Percentiles rank a stretch among this genome's conserved stretches.
Evolutionary conservation across 2,797 vertebrate species (phyloP).

Genomic region (Chelonia mydas): DNA sequence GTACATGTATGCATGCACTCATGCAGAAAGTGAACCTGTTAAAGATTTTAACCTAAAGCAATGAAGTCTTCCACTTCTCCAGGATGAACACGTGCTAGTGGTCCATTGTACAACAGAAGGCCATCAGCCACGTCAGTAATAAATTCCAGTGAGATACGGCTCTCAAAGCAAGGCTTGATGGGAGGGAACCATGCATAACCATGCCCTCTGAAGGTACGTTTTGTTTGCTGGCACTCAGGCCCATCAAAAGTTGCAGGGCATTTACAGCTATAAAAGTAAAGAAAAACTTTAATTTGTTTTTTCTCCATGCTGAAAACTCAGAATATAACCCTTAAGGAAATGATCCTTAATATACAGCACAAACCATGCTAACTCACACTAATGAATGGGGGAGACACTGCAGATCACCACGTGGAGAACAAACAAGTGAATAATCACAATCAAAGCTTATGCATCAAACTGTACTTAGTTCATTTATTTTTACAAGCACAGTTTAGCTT

Average conservation of each 20-base stretch:
- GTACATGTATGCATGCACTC: not conserved
- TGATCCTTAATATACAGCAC: not conserved
- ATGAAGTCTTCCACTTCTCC: conserved; percentile 86
- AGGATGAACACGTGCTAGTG: conserved; percentile 74
- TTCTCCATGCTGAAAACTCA: not conserved
- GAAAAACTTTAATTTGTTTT: not conserved
- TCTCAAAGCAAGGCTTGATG: conserved; percentile 88
- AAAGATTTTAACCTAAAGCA: conserved; percentile 84
- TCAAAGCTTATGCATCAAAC: not conserved
- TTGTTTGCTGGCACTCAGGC: conserved; percentile 92
- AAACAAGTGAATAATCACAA: not conserved
- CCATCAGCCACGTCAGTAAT: conserved; percentile 86
- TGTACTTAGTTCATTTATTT: not conserved
- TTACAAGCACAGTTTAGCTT: not conserved
- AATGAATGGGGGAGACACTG: not conserved
- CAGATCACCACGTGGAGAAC: not conserved
- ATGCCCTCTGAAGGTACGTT: conserved; percentile 86
- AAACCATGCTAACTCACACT: not conserved
- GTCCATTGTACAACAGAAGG: conserved; percentile 90
- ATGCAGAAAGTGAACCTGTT: not conserved
- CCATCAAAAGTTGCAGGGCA: conserved; percentile 88
- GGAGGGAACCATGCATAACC: conserved; percentile 93
- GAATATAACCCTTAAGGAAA: not conserved
- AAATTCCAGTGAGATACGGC: conserved; percentile 89
- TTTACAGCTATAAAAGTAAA: conserved; percentile 81